These are phyloP conservation scores for Acleris cristana DNA, from an alignment of 2,888 invertebrate species.

Conservation along the genomic window DNA sequence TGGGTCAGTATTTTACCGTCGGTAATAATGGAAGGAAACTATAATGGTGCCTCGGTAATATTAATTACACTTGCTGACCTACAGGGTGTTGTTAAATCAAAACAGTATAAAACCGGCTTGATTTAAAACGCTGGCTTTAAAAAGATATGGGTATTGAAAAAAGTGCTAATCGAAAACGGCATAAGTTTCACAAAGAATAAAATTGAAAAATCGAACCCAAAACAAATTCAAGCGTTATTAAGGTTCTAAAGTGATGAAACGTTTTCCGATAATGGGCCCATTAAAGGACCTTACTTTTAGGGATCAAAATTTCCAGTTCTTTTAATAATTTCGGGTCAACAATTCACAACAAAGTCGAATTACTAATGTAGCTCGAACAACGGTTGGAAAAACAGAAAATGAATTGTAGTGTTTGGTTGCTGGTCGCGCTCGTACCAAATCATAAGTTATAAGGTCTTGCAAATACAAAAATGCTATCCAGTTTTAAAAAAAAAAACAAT, in stretches of 20 bases:
- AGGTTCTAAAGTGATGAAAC: slow-evolving; percentile 53
- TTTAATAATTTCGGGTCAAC: slow-evolving; percentile 36
- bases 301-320: slow-evolving; percentile 37
- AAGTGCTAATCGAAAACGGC: too few relatives aligned
- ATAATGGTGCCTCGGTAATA: background rate
- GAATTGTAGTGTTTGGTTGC: slow-evolving; percentile 19
- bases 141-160: too few relatives aligned
- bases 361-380: slow-evolving; percentile 23
- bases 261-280: slow-evolving; percentile 59
- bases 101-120: too few relatives aligned
- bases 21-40: slow-evolving; percentile 23
- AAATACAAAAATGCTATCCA: slow-evolving; percentile 38
- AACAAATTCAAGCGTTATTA: slow-evolving; percentile 51
- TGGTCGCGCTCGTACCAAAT: slow-evolving; percentile 17
- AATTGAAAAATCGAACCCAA: slow-evolving; percentile 41
- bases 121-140: too few relatives aligned
- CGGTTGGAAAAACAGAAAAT: slow-evolving; percentile 32
- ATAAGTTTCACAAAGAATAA: too few relatives aligned
- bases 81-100: too few relatives aligned
- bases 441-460: slow-evolving; percentile 33
- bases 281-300: slow-evolving; percentile 45
- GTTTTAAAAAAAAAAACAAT: slow-evolving; percentile 43
- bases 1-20: slow-evolving; percentile 25
- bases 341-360: slow-evolving; percentile 32
- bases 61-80: background rate